Conservation (phyloP, 2,888 invertebrate genomes). For the Melinaea marsaeus region DNA sequence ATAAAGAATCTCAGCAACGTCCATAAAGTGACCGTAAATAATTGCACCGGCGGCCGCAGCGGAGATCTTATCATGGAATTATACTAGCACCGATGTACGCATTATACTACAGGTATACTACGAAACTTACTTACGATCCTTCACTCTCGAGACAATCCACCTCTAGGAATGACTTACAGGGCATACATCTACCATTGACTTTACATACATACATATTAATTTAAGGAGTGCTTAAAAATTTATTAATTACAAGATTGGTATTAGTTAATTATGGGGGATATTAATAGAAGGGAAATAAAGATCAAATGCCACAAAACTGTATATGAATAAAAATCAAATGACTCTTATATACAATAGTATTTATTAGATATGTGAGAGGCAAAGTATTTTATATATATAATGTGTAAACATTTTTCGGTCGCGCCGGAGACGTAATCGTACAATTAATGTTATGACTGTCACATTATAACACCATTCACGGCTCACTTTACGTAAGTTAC, state of each 20-base stretch:
- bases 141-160: slow-evolving; percentile 27
- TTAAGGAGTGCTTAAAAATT: no score
- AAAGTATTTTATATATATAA: slow-evolving; percentile 1
- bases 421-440: slow-evolving; percentile 49
- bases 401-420: slow-evolving; percentile 42
- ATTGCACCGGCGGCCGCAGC: slow-evolving; percentile 35
- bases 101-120: slow-evolving; percentile 39
- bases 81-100: slow-evolving; percentile 39
- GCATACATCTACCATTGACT: not conserved
- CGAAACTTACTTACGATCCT: slow-evolving; percentile 39
- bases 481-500: slow-evolving; percentile 55
- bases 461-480: slow-evolving; percentile 62
- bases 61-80: slow-evolving; percentile 52
- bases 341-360: no score
- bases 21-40: slow-evolving; percentile 44
- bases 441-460: slow-evolving; percentile 46
- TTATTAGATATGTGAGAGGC: no score
- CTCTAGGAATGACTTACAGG: slow-evolving; percentile 13
- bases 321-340: no score
- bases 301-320: no score
- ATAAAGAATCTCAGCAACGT: slow-evolving; percentile 37
- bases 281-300: no score
- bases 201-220: no score
- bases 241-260: no score
- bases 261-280: no score